phyloP scores from a whole-genome alignment of 2,113 vertebrate species.

The Notothenia rossii region DNA sequence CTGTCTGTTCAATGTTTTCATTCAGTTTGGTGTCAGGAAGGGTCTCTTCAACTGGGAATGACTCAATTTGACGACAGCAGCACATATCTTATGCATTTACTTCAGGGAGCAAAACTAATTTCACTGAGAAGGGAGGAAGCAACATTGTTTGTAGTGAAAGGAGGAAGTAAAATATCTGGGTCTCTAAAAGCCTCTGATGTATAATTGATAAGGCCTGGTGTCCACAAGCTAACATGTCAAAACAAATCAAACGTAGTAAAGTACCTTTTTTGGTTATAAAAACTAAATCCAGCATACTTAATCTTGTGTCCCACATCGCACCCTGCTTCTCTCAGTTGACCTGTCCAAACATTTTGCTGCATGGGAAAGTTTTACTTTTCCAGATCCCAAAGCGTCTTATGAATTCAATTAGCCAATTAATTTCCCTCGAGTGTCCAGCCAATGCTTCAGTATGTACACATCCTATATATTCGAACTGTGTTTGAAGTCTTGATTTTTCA shows the following conservation, averaged over 20 bases:
- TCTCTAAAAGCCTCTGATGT: neutral
- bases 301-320: too few relatives aligned
- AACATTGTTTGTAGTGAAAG: slow-evolving; percentile 4
- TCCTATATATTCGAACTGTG: neutral
- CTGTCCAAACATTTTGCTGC: slow-evolving; percentile 29
- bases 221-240: neutral
- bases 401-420: slow-evolving; percentile 23
- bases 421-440: slow-evolving; percentile 33
- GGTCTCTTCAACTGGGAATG: neutral
- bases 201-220: neutral
- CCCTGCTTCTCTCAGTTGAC: slow-evolving; percentile 13
- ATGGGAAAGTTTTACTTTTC: slow-evolving; percentile 38
- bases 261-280: neutral
- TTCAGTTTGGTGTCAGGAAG: slow-evolving; percentile 7
- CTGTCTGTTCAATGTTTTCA: neutral
- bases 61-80: neutral
- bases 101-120: slow-evolving; percentile 6
- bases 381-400: slow-evolving; percentile 28
- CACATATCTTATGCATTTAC: slow-evolving; percentile 12
- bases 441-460: neutral
- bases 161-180: neutral
- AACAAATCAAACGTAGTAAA: too few relatives aligned
- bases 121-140: neutral
- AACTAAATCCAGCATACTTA: neutral
- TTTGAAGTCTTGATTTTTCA: neutral